Evolutionary conservation across 2,888 invertebrate species (phyloP).

Genomic region (Drosophila acutilabella): DNA sequence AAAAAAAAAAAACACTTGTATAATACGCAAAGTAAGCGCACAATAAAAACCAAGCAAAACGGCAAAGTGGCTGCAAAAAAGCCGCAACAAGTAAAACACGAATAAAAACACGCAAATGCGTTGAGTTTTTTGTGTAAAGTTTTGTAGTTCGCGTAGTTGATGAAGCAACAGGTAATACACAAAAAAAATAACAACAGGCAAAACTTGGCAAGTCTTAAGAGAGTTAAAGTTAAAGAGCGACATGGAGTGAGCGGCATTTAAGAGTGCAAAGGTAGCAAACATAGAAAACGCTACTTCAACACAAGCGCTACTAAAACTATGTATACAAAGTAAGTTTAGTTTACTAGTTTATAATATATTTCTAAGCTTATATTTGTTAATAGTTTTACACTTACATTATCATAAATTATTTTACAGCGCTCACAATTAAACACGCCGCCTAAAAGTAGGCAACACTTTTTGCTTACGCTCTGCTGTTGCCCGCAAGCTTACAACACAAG

Average conservation of each 20-base stretch:
- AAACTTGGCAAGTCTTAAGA: conserved; percentile 23
- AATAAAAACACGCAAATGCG: conserved; percentile 36
- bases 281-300: not conserved
- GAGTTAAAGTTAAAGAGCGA: not conserved
- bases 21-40: conserved; percentile 48
- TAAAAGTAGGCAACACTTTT: conserved; percentile 63
- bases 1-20: conserved; percentile 47
- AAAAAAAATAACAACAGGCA: conserved; percentile 7
- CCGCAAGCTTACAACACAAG: not conserved
- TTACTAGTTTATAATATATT: too few relatives aligned
- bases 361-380: not conserved
- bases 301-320: not conserved
- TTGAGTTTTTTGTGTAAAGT: conserved; percentile 45
- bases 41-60: conserved; percentile 10
- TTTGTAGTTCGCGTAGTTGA: conserved; percentile 27
- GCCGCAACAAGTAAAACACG: conserved; percentile 38
- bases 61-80: conserved; percentile 43
- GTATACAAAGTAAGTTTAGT: too few relatives aligned
- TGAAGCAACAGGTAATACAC: conserved; percentile 61
- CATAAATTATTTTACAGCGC: not conserved
- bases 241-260: not conserved
- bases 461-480: not conserved
- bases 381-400: not conserved
- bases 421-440: conserved; percentile 34
- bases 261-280: not conserved